Conservation (phyloP, 1,140 invertebrate species). For the Drosophila rufa region DNA sequence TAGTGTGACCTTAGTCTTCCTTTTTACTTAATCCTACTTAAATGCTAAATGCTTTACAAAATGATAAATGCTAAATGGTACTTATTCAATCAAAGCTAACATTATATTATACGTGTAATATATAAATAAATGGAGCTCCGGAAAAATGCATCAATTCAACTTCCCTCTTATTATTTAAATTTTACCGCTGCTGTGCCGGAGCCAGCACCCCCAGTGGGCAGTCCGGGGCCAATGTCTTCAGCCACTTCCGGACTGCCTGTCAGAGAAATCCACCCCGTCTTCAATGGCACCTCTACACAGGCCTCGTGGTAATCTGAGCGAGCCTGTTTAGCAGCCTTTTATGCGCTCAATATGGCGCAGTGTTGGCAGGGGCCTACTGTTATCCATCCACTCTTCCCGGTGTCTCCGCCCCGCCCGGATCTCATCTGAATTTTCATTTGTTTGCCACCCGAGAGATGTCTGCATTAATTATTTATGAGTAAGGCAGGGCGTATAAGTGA, state of each 20-base stretch:
- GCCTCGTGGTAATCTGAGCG: conserved; percentile 58
- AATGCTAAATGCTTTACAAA: no score
- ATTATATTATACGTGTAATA: no score
- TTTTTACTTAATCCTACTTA: no score
- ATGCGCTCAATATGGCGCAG: conserved; percentile 74
- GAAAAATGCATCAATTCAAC: neutral
- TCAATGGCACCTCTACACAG: conserved; percentile 7
- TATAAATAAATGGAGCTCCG: neutral
- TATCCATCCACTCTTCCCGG: conserved; percentile 10
- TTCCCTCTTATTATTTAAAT: neutral
- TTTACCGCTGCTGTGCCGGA: conserved; percentile 9
- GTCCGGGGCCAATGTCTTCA: conserved; percentile 58
- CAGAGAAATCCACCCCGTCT: conserved; percentile 4
- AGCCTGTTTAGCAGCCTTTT: conserved; percentile 74
- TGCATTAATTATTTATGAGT: conserved; percentile 81
- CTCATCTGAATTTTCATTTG: conserved; percentile 63
- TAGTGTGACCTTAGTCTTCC: no score
- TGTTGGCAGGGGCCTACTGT: conserved; percentile 32
- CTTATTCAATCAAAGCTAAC: no score
- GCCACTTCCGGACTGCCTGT: conserved; percentile 47
- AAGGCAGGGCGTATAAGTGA: conserved; percentile 73
- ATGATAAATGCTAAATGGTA: no score
- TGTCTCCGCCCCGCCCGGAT: neutral
- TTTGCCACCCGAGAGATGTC: conserved; percentile 47
- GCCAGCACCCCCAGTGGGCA: conserved; percentile 6